Evolutionary conservation across 2,797 vertebrate species (phyloP).

Genomic region (Catamblyrhynchus diadema): DNA sequence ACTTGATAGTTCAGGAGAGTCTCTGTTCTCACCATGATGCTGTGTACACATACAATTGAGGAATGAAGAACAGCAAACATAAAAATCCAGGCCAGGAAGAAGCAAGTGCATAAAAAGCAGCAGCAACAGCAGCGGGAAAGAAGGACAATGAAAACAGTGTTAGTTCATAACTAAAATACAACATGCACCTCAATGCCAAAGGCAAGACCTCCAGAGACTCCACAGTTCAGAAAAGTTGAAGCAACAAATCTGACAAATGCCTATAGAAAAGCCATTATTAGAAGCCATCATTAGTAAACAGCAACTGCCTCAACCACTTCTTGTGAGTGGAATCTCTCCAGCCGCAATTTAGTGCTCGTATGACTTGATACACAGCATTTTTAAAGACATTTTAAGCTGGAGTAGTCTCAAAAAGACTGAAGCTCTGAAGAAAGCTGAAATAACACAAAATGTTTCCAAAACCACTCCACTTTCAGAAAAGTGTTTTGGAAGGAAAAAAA

Average conservation of each 20-base stretch:
- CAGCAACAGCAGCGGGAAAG: conserved; percentile 50
- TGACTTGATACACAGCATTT: background rate
- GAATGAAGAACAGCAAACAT: conserved; percentile 71
- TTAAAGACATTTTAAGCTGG: background rate
- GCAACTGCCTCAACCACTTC: background rate
- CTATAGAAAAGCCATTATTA: background rate
- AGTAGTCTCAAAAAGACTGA: background rate
- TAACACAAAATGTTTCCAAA: background rate
- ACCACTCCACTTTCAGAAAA: background rate
- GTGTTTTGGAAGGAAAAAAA: background rate
- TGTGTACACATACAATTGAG: conserved; percentile 75
- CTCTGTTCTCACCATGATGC: conserved; percentile 91
- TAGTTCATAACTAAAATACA: conserved; percentile 73
- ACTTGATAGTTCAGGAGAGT: conserved; percentile 87
- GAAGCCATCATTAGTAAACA: conserved; percentile 39
- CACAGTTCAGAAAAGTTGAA: conserved; percentile 8
- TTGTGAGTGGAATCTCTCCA: background rate
- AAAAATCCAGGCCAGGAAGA: conserved; percentile 76
- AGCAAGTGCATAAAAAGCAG: conserved; percentile 67
- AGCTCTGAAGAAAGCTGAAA: background rate
- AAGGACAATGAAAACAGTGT: conserved; percentile 77
- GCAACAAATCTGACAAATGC: conserved; percentile 28
- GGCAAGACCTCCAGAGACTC: background rate
- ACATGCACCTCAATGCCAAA: conserved; percentile 59
- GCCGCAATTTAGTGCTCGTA: background rate